Base-by-base conservation (phyloP, 37 sponge, comb jelly and placozoan genomes). In the Lycopodina hypogea region DNA sequence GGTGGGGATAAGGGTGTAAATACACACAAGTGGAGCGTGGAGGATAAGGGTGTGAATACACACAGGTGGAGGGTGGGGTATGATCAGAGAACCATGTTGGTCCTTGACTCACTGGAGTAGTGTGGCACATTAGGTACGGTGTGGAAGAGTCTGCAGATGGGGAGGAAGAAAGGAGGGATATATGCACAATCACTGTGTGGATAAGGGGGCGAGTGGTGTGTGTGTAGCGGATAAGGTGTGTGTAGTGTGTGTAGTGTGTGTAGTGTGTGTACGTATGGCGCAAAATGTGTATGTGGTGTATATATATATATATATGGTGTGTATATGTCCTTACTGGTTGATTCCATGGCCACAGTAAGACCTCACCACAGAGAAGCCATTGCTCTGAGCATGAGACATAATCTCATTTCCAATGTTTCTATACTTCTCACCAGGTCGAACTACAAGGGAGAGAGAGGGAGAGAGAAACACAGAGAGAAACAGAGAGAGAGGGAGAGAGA, bases 321-420 rank as follows among this genome's bases (percentile, higher is more conserved):
- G 30, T 26, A 53, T 55, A 53, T 35, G 8, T 22, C 42, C 87
- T 87, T 58, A 91, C 92, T 89, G 87, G 65, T 97, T 87, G 56
- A 97, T 97, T 35, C 97, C 97, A 59, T 97, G 97, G 1, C 97
- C 97, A 81, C 97, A 97, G 81, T 97, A 97, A 23, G 89, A 89
- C 75, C 86, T 73, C 34, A 97, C 97, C 1, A 97, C 97, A 71
- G 89, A 87, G 75, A 70, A 93, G 18, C 90, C 92, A 30, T 88
- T 86, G 26, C 77, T 50, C 33, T 86, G 86, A 8, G 92, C 94
- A 69, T 93, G 93, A 37, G 58, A 76, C 83, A 93, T 94, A 56
- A 97, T 97, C 62, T 86, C 88, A 75, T 84, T 82, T 18, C 97
- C 97, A 66, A 97, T 60, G 39, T 97, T 92, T 19, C 97, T 58